phyloP scores from a whole-genome alignment of 2,113 vertebrate genomes.

The Nycticryphes semicollaris region DNA sequence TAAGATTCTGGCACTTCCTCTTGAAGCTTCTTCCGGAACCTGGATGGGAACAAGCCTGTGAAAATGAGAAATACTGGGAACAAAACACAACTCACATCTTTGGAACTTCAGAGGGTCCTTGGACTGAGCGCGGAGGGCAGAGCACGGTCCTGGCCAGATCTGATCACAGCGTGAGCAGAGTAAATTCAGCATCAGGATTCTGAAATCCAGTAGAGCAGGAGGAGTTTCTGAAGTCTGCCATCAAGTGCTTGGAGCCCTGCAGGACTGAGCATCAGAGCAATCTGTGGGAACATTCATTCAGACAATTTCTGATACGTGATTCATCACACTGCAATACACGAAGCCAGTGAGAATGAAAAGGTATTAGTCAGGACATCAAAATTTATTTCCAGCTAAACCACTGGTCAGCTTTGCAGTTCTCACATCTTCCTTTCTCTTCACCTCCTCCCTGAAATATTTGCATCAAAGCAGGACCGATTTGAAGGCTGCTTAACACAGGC shows the following conservation, averaged over 20 bases:
- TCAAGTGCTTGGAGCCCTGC: neutral
- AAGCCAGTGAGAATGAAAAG: neutral
- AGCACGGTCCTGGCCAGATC: neutral
- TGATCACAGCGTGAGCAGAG: neutral
- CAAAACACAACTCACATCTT: neutral
- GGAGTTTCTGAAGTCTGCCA: neutral
- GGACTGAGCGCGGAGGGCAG: neutral
- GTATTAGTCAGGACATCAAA: neutral
- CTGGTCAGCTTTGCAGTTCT: neutral
- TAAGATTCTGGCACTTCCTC: neutral
- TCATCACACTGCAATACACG: neutral
- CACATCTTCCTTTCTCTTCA: neutral
- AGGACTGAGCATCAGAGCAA: neutral
- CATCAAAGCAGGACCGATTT: neutral
- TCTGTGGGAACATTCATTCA: neutral
- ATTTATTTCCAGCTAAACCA: neutral
- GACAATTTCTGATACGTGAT: neutral
- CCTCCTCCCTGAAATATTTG: neutral
- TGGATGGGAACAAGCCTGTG: neutral
- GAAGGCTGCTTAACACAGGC: neutral
- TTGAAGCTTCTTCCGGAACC: neutral
- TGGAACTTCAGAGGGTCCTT: neutral
- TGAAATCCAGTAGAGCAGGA: neutral
- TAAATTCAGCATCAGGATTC: neutral
- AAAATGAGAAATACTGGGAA: conserved; percentile 14